Evolutionary conservation across 1,140 invertebrate genomes (phyloP), one percentile per base, ranked within the genome.

Genomic region (Eriosoma lanigerum): DNA sequence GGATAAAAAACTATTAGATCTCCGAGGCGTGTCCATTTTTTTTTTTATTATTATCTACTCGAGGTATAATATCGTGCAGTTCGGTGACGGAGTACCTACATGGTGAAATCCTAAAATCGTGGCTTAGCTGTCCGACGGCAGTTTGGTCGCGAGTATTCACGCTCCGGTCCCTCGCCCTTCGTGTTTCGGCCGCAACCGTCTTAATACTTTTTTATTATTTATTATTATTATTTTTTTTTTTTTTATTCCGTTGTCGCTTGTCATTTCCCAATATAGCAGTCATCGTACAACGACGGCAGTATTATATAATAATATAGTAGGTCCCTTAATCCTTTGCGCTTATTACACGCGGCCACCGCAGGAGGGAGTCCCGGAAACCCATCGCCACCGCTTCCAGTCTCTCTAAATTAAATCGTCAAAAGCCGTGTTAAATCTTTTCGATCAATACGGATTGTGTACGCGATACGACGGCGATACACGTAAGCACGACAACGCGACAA

Each of bases 381-480:
- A 50, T 70, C 66, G 66, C 26, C 64, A 17, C 64, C 68, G 48
- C 26, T 46, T 10, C 66, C 68, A 24, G 68, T 50, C 48, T 44
- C 29, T 50, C 68, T 72, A 72, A 72, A 72, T 72, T 72, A 72
- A 72, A 72, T 72, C 68, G 68, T 72, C 68, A 72, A 72, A 72
- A 72, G 46, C 68, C 68, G 68, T 52, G 68, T 72, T 72, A 72
- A 72, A 72, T 72, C 68, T 72, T 50, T 72, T 72, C 68, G 68
- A 72, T 72, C 68, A 52, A 72, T 72, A 68, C 66, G 44, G 44
- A 68, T 68, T 44, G 54, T 24, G 21, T 58, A 24, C 8, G 8
- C n/a, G 21, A 60, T 60, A 58, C 56, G 54, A 5, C 54, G 54
- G 21, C 54, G 21, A 58, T 24, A 58, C 56, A 58, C 21, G 56